Evolutionary conservation across 2,113 vertebrate species (phyloP), one percentile per base, ranked within the genome.

Genomic region (Callaeas wilsoni): DNA sequence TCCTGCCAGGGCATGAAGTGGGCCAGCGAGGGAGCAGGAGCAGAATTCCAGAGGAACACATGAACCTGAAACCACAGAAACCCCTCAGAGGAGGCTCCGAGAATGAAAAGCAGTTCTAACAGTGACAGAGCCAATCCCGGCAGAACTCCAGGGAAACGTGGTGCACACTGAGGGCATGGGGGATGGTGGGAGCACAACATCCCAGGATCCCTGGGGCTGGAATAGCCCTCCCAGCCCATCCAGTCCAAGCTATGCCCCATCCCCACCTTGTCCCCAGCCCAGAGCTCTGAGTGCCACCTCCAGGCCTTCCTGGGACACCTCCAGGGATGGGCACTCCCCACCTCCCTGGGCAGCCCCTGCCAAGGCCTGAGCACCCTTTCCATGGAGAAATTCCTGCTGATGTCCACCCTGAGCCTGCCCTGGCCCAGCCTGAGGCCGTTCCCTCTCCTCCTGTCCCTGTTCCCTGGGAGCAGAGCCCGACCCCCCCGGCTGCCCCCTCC

Each of bases 111-210:
- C 8, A 22, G 5, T 5, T 12, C 12, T 5, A 11, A 3, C 26
- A 39, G 29, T 4, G 46, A 22, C 37, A 30, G 18, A 67, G 32
- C 8, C 65, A 29, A 5, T 35, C 14, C 56, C 5, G 29, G 57
- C 30, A 44, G 7, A 59, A 11, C 35, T 22, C 16, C 14, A 12
- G 26, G 69, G 10, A 7, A 11, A 10, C 1, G 9, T 12, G 62
- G 27, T 3, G 46, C 56, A 2, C 1, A 2, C 4, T 4, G 3
- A 9, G 3, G 13, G 33, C 12, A 7, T 0, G 7, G 4, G 62
- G 46, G 4, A 12, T 16, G n/a, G 10, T 11, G 29, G 55, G 5
- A 16, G 8, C 16, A 5, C 25, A 2, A 3, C 6, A 23, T 3
- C 6, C 30, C 26, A 8, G 52, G 16, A 26, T 29, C 12, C 4